These are phyloP conservation scores for Druceiella hillmani DNA, from an alignment of 2,888 invertebrate species.

Conservation along the genomic window DNA sequence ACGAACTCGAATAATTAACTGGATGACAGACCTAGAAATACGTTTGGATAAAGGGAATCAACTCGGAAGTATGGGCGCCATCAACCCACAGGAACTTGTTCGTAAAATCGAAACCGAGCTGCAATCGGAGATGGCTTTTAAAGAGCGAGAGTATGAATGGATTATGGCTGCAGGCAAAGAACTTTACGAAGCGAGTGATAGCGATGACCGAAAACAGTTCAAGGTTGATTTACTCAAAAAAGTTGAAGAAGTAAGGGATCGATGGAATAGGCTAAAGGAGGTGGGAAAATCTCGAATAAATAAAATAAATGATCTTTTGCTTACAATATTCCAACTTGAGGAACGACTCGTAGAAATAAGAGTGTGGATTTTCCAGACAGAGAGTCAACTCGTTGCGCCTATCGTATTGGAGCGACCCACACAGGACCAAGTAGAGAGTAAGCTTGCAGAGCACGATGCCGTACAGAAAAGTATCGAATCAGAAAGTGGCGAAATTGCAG, in stretches of 20 bases:
- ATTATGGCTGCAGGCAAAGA: conserved; percentile 61
- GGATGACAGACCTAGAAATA: conserved; percentile 65
- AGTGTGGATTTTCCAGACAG: conserved; percentile 66
- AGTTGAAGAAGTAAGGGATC: conserved; percentile 56
- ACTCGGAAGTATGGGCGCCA: conserved; percentile 42
- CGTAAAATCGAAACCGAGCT: conserved; percentile 68
- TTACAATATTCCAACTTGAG: conserved; percentile 66
- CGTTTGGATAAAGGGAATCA: conserved; percentile 56
- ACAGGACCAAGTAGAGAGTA: conserved; percentile 61
- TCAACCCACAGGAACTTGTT: conserved; percentile 69
- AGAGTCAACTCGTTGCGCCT: conserved; percentile 62
- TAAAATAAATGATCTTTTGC: conserved; percentile 66
- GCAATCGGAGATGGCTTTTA: conserved; percentile 67
- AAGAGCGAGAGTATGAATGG: conserved; percentile 77
- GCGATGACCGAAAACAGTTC: conserved; percentile 57
- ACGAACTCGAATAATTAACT: conserved; percentile 58
- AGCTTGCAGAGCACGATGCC: conserved; percentile 64
- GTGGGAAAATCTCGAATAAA: conserved; percentile 61
- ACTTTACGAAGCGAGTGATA: conserved; percentile 58
- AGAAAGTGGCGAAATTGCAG: conserved; percentile 71
- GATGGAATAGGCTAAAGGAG: conserved; percentile 63
- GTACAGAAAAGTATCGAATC: conserved; percentile 71
- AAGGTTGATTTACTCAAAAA: conserved; percentile 29
- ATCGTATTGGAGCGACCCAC: conserved; percentile 62
- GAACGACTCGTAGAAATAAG: conserved; percentile 66